Evolutionary conservation across 2,888 invertebrate genomes (phyloP).

Genomic region (Dioctria rufipes): DNA sequence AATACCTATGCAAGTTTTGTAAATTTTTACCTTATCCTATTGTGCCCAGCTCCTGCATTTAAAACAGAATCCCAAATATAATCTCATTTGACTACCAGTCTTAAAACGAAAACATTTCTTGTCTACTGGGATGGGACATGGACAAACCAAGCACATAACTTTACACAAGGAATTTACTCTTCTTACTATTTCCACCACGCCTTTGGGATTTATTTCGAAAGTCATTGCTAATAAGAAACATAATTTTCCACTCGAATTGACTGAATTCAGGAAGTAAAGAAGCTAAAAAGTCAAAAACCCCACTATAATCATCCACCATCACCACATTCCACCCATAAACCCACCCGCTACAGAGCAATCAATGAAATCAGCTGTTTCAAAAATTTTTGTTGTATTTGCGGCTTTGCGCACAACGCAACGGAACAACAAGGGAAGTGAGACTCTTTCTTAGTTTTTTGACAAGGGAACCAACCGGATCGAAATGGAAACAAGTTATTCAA

Average conservation of each 20-base stretch:
- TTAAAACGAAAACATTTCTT: background rate
- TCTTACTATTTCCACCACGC: background rate
- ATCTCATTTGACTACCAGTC: too few species aligned
- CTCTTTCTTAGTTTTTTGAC: background rate
- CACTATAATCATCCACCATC: too few species aligned
- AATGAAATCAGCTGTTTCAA: conserved; percentile 35
- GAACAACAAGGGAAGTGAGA: background rate
- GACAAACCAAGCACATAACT: too few species aligned
- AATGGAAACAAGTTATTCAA: conserved; percentile 1
- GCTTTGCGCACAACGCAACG: background rate
- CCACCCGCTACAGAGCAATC: conserved; percentile 13
- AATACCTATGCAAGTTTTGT: too few species aligned
- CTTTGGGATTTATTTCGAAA: too few species aligned
- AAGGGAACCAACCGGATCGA: background rate
- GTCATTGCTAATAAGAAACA: background rate
- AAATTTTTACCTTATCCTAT: too few species aligned
- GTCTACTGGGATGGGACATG: too few species aligned
- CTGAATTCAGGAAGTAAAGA: background rate
- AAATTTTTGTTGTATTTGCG: background rate
- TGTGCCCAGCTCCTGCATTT: too few species aligned
- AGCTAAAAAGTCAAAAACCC: background rate
- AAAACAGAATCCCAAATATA: too few species aligned
- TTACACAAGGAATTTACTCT: background rate
- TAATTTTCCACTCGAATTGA: background rate
- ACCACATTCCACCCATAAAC: too few species aligned